Base-by-base conservation (phyloP, 2,797 vertebrate genomes). In the Salarias fasciatus region DNA sequence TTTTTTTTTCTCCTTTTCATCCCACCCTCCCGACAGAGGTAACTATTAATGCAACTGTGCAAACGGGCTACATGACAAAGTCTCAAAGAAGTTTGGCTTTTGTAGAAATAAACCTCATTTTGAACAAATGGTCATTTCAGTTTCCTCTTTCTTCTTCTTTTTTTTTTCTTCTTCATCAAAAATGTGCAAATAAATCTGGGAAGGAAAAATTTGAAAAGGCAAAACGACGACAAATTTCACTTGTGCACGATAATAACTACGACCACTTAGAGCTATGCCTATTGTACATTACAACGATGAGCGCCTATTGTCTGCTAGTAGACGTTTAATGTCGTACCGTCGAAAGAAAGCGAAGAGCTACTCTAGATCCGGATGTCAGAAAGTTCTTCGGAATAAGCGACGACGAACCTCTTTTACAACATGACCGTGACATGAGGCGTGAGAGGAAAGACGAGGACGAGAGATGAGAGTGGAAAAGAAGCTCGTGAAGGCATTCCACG, bases 271-370 rank as follows among this genome's bases (percentile, higher is more conserved):
- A 86, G 80, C 87, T 86, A 91, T 79, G 85, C 68, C 65, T 90
- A 90, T 77, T 80, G 70, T 84, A 90, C 83, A 86, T 80, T 82
- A 88, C 86, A 67, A 88, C 83, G 74, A 87, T 84, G 77, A 80
- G 80, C 64, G 67, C 75, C 82, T 88, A 84, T 82, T 79, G 81
- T 85, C 82, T 72, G 69, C 79, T 83, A 85, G 58, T 78, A 77
- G 78, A 88, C 77, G 69, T 63, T n/a, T n/a, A 73, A 87, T 84
- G 80, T 61, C 62, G 61, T 78, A 75, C 78, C 79, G 63, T 82
- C 79, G 72, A 77, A 84, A 86, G 64, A 73, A 83, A 83, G 62
- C 63, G 67, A 76, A 83, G 70, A 57, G 76, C 72, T 45, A 63
- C 51, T 69, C 65, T 73, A 72, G 77, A 71, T 82, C 72, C 75